Evolutionary conservation across 2,113 vertebrate genomes (phyloP).

Genomic region (Microcebus ravelobensis): DNA sequence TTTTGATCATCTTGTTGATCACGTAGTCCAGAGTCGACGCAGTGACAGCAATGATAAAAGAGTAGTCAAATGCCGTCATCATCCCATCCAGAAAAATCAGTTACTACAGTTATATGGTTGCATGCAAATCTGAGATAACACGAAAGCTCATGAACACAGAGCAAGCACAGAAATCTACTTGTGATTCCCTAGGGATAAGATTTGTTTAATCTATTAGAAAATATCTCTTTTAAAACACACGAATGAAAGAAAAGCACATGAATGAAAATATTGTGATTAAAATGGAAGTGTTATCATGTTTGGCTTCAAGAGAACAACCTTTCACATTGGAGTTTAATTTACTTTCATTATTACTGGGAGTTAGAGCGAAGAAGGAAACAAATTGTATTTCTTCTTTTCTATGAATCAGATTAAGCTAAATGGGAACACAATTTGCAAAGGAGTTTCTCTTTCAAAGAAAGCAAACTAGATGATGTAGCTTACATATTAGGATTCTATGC

Average conservation of each 20-base stretch:
- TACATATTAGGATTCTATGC: not conserved
- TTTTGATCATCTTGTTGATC: conserved; percentile 46
- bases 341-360: conserved; percentile 13
- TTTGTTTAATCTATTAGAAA: conserved; percentile 54
- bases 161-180: conserved; percentile 40
- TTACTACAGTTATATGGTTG: not conserved
- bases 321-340: conserved; percentile 39
- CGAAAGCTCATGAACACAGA: conserved; percentile 8
- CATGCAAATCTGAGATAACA: conserved; percentile 53
- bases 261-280: conserved; percentile 58
- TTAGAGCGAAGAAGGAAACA: conserved; percentile 31
- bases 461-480: not conserved
- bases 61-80: not conserved
- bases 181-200: conserved; percentile 19
- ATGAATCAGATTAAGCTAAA: conserved; percentile 8
- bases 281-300: conserved; percentile 45
- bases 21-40: not conserved
- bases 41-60: conserved; percentile 1
- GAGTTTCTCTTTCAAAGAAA: conserved; percentile 1
- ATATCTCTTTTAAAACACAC: conserved; percentile 26
- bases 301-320: conserved; percentile 53
- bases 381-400: conserved; percentile 55
- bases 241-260: not conserved
- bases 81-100: conserved; percentile 39
- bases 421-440: conserved; percentile 2